Evolutionary conservation across 2,113 vertebrate species (phyloP).

Genomic region (Sorex fumeus): DNA sequence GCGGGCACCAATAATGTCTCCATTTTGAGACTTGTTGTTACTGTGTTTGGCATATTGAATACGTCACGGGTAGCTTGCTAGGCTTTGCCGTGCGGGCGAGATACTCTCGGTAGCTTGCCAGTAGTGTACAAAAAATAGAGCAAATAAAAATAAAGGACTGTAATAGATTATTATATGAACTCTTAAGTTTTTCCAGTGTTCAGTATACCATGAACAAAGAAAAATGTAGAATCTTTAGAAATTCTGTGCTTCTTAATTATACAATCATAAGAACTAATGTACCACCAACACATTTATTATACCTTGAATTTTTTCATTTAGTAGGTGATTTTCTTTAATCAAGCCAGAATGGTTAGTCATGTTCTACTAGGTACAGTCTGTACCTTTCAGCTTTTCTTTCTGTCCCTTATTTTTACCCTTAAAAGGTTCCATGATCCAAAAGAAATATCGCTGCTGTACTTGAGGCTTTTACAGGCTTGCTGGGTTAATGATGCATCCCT

Average conservation of each 20-base stretch:
- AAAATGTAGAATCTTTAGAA: constrained; percentile 69
- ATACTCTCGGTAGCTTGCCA: too few species aligned
- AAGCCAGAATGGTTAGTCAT: constrained; percentile 52
- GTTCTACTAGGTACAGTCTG: constrained; percentile 62
- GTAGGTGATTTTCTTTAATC: constrained; percentile 67
- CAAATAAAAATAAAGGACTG: constrained; percentile 51
- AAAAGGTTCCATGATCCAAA: constrained; percentile 69
- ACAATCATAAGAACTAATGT: constrained; percentile 31
- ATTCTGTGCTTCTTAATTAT: constrained; percentile 61
- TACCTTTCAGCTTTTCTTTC: constrained; percentile 69
- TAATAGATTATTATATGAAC: constrained; percentile 48
- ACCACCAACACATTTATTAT: constrained; percentile 45
- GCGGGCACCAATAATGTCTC: too few species aligned
- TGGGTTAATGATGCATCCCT: constrained; percentile 72
- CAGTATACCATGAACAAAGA: constrained; percentile 55
- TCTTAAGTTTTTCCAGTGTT: constrained; percentile 56
- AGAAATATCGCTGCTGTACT: constrained; percentile 57
- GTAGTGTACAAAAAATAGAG: constrained; percentile 21
- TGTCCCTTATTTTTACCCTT: constrained; percentile 53
- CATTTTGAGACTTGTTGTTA: too few species aligned
- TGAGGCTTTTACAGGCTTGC: constrained; percentile 68
- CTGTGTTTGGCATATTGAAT: too few species aligned
- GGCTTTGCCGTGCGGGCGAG: too few species aligned
- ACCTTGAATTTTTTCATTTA: constrained; percentile 64
- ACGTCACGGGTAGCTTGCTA: too few species aligned